Conservation (phyloP, 2,888 invertebrate species). For the Yponomeuta plumbellus region DNA sequence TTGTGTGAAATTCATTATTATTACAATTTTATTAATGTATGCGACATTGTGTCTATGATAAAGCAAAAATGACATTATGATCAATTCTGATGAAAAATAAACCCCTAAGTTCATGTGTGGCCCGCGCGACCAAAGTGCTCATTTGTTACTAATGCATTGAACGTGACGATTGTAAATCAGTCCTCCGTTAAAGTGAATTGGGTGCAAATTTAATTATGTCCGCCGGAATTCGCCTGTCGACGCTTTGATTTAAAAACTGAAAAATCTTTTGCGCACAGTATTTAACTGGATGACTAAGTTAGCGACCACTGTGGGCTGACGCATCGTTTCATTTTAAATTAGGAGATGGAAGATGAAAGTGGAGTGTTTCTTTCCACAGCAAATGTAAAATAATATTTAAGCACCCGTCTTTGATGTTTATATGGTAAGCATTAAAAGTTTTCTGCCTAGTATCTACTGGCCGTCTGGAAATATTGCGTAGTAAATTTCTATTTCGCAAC, state of each 20-base stretch:
- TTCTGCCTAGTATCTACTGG: too few relatives aligned
- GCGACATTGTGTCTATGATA: too few relatives aligned
- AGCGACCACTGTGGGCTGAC: slow-evolving; percentile 27
- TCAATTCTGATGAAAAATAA: background rate
- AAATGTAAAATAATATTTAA: background rate
- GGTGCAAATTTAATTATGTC: slow-evolving; percentile 28
- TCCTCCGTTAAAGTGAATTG: slow-evolving; percentile 46
- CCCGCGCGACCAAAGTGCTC: slow-evolving; percentile 21
- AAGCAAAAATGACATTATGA: background rate
- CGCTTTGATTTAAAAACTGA: slow-evolving; percentile 11
- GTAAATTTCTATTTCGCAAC: too few relatives aligned
- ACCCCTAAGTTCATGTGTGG: background rate
- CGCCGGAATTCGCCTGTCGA: slow-evolving; percentile 27
- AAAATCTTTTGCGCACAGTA: slow-evolving; percentile 29
- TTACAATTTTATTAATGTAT: too few relatives aligned
- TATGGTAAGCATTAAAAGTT: too few relatives aligned
- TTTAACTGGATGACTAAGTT: slow-evolving; percentile 50
- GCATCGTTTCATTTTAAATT: slow-evolving; percentile 38
- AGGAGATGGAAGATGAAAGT: slow-evolving; percentile 20
- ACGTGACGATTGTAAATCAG: slow-evolving; percentile 42
- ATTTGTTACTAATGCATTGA: slow-evolving; percentile 40
- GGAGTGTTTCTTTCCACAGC: slow-evolving; percentile 33
- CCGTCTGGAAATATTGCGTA: too few relatives aligned
- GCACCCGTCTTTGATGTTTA: too few relatives aligned
- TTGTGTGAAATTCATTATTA: too few relatives aligned